Evolutionary conservation across 2,797 vertebrate species (phyloP), one percentile per base, ranked within the genome.

Genomic region (Myripristis jacobus): DNA sequence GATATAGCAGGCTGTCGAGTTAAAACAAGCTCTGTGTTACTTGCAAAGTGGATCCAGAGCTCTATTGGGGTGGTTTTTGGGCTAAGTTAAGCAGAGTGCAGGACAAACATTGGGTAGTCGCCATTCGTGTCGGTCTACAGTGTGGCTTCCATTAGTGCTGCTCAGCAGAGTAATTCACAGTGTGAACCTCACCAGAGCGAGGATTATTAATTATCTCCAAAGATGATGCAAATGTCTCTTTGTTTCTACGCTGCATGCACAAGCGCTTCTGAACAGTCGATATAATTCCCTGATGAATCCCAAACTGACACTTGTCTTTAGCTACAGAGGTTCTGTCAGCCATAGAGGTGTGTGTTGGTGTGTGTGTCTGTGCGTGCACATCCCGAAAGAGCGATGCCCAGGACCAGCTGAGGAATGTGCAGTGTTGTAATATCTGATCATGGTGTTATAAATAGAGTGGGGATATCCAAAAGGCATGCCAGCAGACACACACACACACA

Each of bases 391-490:
- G 53, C 57, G 70, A 80, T 69, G 69, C 54, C 62, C 53, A 22
- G 55, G 68, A 82, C 70, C 80, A 83, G 82, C 87, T 83, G 77
- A 61, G 73, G 88, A 88, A 85, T 87, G 88, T 87, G 88, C 89
- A 83, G 50, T 85, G 77, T 70, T 88, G 79, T 88, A 88, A 89
- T 80, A 89, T 87, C 78, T 86, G 85, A 88, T 88, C 83, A 86
- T 79, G 25, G 29, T n/a, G 75, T 54, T 91, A 89, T 88, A 83
- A 87, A 81, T 88, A 87, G 87, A 73, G 68, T 11, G 38, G 70
- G 70, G 67, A 73, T 77, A 73, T 84, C 73, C 72, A 84, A 67
- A 68, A 77, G 65, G 55, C 74, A 83, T 15, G 77, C 79, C 59
- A 27, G 25, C 11, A 43, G 11, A 59, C 21, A 43, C 19, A 58